Evolutionary conservation across 1,140 invertebrate species (phyloP).

Genomic region (Lasaia peninsularis): DNA sequence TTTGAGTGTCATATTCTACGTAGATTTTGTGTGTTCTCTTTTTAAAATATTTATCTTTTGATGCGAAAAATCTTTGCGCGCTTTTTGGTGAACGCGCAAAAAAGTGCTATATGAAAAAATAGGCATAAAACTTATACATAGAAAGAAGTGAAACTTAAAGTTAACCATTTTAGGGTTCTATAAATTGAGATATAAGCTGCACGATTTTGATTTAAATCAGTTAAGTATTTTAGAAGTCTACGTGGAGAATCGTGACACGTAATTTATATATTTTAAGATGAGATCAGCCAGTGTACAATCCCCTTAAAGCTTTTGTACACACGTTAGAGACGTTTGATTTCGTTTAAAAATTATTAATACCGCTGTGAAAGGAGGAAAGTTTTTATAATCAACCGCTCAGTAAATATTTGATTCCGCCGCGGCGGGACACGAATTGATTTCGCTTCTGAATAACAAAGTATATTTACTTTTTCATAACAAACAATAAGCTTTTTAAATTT

Average conservation of each 20-base stretch:
- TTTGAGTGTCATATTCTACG: conserved; percentile 1
- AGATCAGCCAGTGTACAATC: background rate
- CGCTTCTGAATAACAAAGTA: conserved; percentile 12
- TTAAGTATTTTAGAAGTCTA: too few relatives aligned
- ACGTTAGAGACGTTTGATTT: conserved; percentile 14
- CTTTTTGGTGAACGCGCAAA: too few relatives aligned
- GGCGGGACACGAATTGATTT: conserved; percentile 4
- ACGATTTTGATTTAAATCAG: too few relatives aligned
- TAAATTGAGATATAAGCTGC: too few relatives aligned
- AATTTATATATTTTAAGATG: too few relatives aligned
- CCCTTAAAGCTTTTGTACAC: background rate
- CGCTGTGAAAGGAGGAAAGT: conserved; percentile 3
- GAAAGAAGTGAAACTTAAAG: too few relatives aligned
- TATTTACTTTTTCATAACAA: conserved; percentile 13
- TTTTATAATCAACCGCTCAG: conserved; percentile 15
- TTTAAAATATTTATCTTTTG: too few relatives aligned
- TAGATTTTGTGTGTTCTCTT: background rate
- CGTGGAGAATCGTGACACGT: too few relatives aligned
- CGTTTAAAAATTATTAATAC: conserved; percentile 16
- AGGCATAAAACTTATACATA: too few relatives aligned
- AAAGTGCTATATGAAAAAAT: too few relatives aligned
- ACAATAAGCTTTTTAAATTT: background rate
- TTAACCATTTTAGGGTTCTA: too few relatives aligned
- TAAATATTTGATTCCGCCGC: conserved; percentile 16
- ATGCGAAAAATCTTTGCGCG: too few relatives aligned